Base-by-base conservation (phyloP, 2,888 invertebrate species). In the Papilio elwesi region DNA sequence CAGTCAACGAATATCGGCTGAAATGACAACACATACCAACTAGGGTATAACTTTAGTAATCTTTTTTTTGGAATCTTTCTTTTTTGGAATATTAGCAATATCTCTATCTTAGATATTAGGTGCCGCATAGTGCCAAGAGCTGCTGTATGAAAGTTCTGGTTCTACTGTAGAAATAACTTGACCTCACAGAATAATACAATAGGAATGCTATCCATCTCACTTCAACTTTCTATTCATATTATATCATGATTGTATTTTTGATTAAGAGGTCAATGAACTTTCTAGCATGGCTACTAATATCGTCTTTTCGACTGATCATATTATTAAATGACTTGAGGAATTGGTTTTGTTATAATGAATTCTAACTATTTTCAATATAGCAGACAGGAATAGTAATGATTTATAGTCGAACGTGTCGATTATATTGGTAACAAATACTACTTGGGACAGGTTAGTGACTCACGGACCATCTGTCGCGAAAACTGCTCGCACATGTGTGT, bases 391-490 rank as follows among this genome's bases (percentile, higher is more conserved):
- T 75, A 63, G 53, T 77, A 80, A 83, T 86, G 82, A 86, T 87
- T 88, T 84, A 87, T 87, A 81, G 82, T 76, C 84, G 85, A 85
- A 84, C 82, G 83, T 89, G 81, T 90, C 84, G 85, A 87, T 89
- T 86, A 85, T 86, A 88, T 85, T 87, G 86, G 87, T 85, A 86
- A 86, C 85, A 81, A 82, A 87, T 84, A 84, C 82, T 79, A 79
- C 75, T 76, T 80, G 79, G 77, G 88, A 88, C 93, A 87, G 90
- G 93, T 92, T 91, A 76, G 87, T 93, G 93, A 93, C 81, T 93
- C 93, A 93, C 79, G 76, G 81, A 86, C 92, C 93, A 93, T 92
- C 92, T 93, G 93, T 89, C 87, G 90, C 89, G 88, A 90, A 90
- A 91, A 90, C 87, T 88, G 86, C 90, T 85, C 81, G 80, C 88